Evolutionary conservation across 2,888 invertebrate species (phyloP).

Genomic region (Chloroclystis v-ata): DNA sequence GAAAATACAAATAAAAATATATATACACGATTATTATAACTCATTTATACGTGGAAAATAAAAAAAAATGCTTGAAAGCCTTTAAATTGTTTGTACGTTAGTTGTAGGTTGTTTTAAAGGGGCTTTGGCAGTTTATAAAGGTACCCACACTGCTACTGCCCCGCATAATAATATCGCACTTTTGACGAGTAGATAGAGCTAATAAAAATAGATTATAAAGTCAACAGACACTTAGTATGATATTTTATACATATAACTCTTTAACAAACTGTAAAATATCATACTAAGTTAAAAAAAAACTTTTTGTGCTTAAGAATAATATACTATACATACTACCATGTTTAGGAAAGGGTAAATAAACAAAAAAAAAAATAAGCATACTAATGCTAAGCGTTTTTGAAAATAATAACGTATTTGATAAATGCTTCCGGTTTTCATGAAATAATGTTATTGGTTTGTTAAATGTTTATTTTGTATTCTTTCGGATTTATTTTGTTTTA

Average conservation of each 20-base stretch:
- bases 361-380: constrained; percentile 45
- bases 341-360: constrained; percentile 49
- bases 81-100: constrained; percentile 75
- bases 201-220: constrained; percentile 56
- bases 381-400: constrained; percentile 57
- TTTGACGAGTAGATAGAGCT: constrained; percentile 66
- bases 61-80: constrained; percentile 73
- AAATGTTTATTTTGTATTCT: constrained; percentile 28
- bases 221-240: constrained; percentile 42
- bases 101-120: constrained; percentile 56
- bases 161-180: constrained; percentile 61
- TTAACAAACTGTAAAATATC: constrained; percentile 29
- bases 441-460: constrained; percentile 31
- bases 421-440: constrained; percentile 53
- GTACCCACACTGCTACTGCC: constrained; percentile 55
- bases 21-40: constrained; percentile 75
- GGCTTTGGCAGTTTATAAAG: constrained; percentile 57
- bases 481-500: constrained; percentile 28
- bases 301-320: constrained; percentile 57
- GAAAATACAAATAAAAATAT: constrained; percentile 76
- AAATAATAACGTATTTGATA: constrained; percentile 41
- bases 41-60: constrained; percentile 66
- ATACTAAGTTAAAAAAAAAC: constrained; percentile 48
- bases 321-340: constrained; percentile 53
- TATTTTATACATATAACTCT: constrained; percentile 26